phyloP scores from a whole-genome alignment of 2,888 invertebrate species.

The Mongoloraphidia duomilia region DNA sequence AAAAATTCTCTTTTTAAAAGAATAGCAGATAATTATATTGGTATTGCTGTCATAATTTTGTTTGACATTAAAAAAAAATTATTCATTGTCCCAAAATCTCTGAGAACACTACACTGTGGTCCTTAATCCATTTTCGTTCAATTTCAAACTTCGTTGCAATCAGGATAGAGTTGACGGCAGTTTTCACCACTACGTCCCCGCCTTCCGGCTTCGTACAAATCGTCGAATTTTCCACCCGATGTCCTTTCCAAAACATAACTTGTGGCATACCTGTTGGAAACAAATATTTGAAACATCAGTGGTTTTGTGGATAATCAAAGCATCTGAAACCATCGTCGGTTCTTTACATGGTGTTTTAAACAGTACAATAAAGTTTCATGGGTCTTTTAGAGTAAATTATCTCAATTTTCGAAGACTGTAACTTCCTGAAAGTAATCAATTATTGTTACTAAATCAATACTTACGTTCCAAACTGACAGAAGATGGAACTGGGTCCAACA shows the following conservation, averaged over 20 bases:
- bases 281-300: background rate
- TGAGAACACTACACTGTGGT: no score
- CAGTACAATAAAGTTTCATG: background rate
- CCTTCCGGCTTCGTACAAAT: conserved; percentile 72
- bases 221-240: conserved; percentile 57
- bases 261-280: conserved; percentile 58
- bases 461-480: conserved; percentile 89
- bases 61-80: no score
- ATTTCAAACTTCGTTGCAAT: conserved; percentile 75
- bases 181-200: conserved; percentile 75
- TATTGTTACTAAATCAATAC: conserved; percentile 26
- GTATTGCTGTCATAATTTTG: no score
- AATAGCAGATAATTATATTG: no score
- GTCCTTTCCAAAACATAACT: conserved; percentile 70
- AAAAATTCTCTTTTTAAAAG: no score
- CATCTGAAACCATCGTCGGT: background rate
- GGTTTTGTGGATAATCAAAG: background rate
- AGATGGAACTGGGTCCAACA: conserved; percentile 66
- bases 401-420: background rate
- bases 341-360: background rate
- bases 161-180: conserved; percentile 69
- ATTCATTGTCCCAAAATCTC: no score
- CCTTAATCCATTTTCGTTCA: background rate
- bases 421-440: background rate
- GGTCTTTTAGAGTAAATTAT: background rate